Conservation (phyloP, 2,113 vertebrate species). For the Eublepharis macularius region DNA sequence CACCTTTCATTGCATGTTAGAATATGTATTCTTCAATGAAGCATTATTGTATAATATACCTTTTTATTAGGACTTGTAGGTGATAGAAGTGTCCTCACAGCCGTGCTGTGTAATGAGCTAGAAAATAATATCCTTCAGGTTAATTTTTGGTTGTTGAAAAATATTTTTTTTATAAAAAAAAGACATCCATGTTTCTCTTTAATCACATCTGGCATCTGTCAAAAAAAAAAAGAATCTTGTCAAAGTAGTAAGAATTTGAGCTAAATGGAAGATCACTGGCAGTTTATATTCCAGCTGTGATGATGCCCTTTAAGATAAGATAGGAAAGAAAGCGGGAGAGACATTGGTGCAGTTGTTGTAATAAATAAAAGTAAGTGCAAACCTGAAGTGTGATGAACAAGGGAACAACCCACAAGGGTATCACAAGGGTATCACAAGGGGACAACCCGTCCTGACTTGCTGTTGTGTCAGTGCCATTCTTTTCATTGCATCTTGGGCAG, state of each 20-base stretch:
- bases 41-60: background rate
- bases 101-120: background rate
- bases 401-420: background rate
- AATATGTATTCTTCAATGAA: background rate
- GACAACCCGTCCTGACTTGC: background rate
- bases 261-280: background rate
- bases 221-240: background rate
- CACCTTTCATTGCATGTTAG: background rate
- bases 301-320: too few relatives aligned
- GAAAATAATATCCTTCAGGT: constrained; percentile 4
- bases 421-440: too few relatives aligned
- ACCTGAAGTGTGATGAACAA: background rate
- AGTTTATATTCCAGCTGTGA: too few relatives aligned
- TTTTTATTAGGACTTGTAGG: background rate
- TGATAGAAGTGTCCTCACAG: background rate
- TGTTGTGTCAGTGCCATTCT: background rate
- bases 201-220: background rate
- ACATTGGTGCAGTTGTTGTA: background rate
- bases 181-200: background rate
- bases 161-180: background rate
- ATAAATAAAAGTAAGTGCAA: background rate
- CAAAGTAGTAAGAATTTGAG: background rate
- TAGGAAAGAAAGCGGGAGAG: too few relatives aligned
- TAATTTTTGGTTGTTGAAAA: background rate
- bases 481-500: background rate